Percentiles rank a stretch among this genome's conserved stretches.
phyloP scores from a whole-genome alignment of 2,113 vertebrate genomes.

The Desmodus rotundus region DNA sequence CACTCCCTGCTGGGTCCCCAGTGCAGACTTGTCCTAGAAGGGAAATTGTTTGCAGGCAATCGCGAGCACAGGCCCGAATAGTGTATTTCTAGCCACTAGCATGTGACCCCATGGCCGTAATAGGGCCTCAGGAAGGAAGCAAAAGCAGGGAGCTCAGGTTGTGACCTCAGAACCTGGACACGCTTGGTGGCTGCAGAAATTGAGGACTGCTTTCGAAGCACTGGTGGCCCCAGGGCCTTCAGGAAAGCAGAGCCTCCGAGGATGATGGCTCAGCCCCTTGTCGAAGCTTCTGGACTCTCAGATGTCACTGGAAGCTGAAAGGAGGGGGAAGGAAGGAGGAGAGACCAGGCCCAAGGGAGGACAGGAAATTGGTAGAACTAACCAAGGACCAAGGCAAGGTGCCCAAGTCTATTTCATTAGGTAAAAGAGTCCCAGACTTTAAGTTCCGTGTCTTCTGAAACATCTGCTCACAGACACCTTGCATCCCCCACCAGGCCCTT shows the following conservation, averaged over 20 bases:
- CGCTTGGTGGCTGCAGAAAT: too few relatives aligned
- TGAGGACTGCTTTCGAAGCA: background rate
- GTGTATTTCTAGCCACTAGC: background rate
- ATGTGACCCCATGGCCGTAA: background rate
- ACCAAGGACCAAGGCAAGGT: background rate
- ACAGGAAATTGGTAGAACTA: background rate
- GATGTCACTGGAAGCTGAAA: background rate
- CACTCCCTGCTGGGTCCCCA: rapidly evolving
- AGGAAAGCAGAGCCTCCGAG: background rate
- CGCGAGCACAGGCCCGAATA: rapidly evolving
- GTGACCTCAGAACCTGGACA: background rate
- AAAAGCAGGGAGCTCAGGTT: background rate
- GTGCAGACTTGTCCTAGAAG: too few relatives aligned
- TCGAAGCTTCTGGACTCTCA: too few relatives aligned
- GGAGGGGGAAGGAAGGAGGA: background rate
- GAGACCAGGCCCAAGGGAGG: background rate
- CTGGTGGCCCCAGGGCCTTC: background rate
- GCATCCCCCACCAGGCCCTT: too few relatives aligned
- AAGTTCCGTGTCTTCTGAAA: background rate
- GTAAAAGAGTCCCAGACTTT: background rate
- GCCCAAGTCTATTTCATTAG: background rate
- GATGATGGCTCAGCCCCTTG: background rate
- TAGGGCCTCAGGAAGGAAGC: background rate
- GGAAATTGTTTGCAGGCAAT: rapidly evolving
- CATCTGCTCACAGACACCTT: background rate